phyloP scores from a whole-genome alignment of 2,797 vertebrate genomes.

The Manis pentadactyla region DNA sequence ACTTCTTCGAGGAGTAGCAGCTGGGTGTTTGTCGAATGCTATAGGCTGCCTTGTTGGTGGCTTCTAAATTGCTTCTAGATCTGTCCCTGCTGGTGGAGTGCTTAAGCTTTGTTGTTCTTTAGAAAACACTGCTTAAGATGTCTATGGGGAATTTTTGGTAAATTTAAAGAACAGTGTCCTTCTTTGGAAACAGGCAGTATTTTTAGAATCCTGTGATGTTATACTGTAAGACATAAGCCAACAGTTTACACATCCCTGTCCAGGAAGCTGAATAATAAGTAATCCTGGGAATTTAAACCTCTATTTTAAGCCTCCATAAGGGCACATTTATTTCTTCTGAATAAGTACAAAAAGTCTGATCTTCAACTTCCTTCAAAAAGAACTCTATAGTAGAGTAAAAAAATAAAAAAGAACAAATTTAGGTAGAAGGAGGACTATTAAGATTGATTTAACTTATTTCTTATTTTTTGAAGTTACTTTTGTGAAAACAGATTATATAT shows the following conservation, averaged over 20 bases:
- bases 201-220: conserved; percentile 60
- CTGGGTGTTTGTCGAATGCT: conserved; percentile 22
- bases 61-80: conserved; percentile 48
- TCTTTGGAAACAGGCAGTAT: conserved; percentile 34
- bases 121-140: conserved; percentile 31
- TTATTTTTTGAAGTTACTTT: conserved; percentile 12
- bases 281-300: conserved; percentile 22
- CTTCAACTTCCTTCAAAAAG: background rate
- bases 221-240: conserved; percentile 23
- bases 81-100: background rate
- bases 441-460: background rate
- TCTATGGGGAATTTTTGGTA: background rate
- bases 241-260: conserved; percentile 39
- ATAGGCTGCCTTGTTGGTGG: background rate
- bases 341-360: background rate
- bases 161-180: conserved; percentile 27
- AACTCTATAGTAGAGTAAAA: background rate
- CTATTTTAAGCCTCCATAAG: conserved; percentile 23
- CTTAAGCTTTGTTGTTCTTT: background rate
- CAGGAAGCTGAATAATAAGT: conserved; percentile 45
- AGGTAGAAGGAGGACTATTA: background rate
- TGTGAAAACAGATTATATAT: background rate
- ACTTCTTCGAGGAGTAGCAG: background rate
- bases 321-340: conserved; percentile 36
- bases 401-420: background rate